Evolutionary conservation across 2,888 invertebrate genomes (phyloP).

Genomic region (Lissocephala sabroskyi): DNA sequence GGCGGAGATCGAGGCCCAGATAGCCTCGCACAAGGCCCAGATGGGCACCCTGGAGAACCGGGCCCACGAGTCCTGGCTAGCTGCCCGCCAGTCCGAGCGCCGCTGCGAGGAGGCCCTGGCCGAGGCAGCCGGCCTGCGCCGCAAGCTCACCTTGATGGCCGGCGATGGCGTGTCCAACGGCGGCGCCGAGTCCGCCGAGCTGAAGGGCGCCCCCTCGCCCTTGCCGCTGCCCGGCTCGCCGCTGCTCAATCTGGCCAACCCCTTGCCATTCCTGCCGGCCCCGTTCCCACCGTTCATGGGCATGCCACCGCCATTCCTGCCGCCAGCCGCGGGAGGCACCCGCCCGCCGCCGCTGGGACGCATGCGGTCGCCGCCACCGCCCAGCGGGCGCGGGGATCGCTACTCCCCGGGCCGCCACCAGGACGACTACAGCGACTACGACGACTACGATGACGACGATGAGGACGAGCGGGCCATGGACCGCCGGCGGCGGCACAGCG

Average conservation of each 20-base stretch:
- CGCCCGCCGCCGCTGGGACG: constrained; percentile 75
- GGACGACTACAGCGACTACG: constrained; percentile 60
- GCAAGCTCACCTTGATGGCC: constrained; percentile 74
- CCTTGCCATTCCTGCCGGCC: constrained; percentile 75
- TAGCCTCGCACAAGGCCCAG: constrained; percentile 79
- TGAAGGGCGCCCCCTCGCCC: constrained; percentile 67
- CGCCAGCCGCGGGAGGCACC: constrained; percentile 75
- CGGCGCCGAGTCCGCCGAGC: constrained; percentile 26
- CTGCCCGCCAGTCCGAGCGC: constrained; percentile 85
- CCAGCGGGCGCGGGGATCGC: constrained; percentile 33
- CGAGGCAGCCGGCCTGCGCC: constrained; percentile 79
- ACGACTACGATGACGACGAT: constrained; percentile 49
- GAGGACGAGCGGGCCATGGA: constrained; percentile 37
- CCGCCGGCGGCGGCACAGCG: constrained; percentile 40
- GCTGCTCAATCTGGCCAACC: constrained; percentile 68
- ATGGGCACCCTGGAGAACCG: constrained; percentile 86
- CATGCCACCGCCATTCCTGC: constrained; percentile 75
- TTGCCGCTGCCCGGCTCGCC: constrained; percentile 73
- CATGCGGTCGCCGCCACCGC: constrained; percentile 74
- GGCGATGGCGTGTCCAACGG: constrained; percentile 42
- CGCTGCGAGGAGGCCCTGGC: constrained; percentile 86
- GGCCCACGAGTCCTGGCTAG: constrained; percentile 89
- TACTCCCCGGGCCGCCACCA: constrained; percentile 31
- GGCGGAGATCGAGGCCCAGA: constrained; percentile 89
- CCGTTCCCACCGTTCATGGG: constrained; percentile 79